Evolutionary conservation across 1,140 invertebrate species (phyloP).

Genomic region (Daktulosphaira vitifoliae): DNA sequence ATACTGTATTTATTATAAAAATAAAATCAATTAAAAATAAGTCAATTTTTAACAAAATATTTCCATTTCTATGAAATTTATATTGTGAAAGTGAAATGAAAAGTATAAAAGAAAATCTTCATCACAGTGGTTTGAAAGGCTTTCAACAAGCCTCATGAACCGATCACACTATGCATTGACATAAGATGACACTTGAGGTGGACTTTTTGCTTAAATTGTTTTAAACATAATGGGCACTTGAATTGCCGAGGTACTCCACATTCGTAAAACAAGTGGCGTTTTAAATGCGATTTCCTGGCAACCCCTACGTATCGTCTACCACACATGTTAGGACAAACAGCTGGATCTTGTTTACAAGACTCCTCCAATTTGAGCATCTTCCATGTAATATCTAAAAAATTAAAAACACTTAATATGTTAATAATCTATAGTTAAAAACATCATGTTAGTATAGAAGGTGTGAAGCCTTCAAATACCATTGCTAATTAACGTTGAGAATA

Average conservation of each 20-base stretch:
- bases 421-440: too few relatives aligned
- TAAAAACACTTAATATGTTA: too few relatives aligned
- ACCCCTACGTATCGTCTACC: slow-evolving; percentile 42
- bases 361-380: slow-evolving; percentile 1
- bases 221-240: slow-evolving; percentile 18
- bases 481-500: too few relatives aligned
- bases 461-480: too few relatives aligned
- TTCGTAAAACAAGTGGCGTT: slow-evolving; percentile 47
- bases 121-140: too few relatives aligned
- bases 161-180: background rate
- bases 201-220: slow-evolving; percentile 25
- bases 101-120: too few relatives aligned
- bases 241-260: slow-evolving; percentile 45
- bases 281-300: slow-evolving; percentile 43
- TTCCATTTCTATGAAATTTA: too few relatives aligned
- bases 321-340: slow-evolving; percentile 24
- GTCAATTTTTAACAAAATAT: too few relatives aligned
- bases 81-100: too few relatives aligned
- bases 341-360: slow-evolving; percentile 8
- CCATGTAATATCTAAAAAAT: background rate
- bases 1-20: too few relatives aligned
- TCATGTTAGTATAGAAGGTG: too few relatives aligned
- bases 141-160: background rate
- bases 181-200: slow-evolving; percentile 29
- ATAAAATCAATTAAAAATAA: too few relatives aligned